These are phyloP conservation scores for Scomber scombrus DNA, from an alignment of 2,113 vertebrate species.

Conservation along the genomic window DNA sequence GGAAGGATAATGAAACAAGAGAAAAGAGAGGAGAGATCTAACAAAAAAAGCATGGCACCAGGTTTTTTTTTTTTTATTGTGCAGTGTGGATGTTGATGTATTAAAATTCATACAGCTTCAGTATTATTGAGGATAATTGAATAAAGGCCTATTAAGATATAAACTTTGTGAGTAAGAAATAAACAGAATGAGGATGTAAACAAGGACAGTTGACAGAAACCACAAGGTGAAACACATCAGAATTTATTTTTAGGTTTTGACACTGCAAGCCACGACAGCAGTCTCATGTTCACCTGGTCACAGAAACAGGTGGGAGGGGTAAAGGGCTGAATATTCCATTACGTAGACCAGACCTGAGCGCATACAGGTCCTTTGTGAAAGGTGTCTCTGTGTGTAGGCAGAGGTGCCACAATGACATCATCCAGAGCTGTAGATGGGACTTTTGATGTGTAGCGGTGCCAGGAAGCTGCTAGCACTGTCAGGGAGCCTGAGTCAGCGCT, in stretches of 20 bases:
- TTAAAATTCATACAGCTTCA: not conserved
- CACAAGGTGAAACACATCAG: conserved; percentile 33
- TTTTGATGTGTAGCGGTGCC: conserved; percentile 64
- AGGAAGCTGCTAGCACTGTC: conserved; percentile 62
- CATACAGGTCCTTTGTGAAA: conserved; percentile 70
- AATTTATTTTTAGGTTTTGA: conserved; percentile 74
- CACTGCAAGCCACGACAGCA: conserved; percentile 46
- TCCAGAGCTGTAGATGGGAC: conserved; percentile 58
- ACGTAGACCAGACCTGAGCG: conserved; percentile 29
- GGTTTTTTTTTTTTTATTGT: conserved; percentile 47
- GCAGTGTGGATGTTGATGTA: conserved; percentile 15
- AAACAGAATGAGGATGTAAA: conserved; percentile 51
- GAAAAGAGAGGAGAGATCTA: conserved; percentile 40
- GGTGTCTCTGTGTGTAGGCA: conserved; percentile 65
- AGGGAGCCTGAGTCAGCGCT: conserved; percentile 68
- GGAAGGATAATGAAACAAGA: conserved; percentile 72
- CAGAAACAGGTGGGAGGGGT: conserved; percentile 56
- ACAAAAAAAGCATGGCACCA: conserved; percentile 39
- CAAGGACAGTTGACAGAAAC: conserved; percentile 30
- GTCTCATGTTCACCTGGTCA: conserved; percentile 65
- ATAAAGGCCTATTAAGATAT: not conserved
- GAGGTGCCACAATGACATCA: conserved; percentile 76
- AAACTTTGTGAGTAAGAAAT: not conserved
- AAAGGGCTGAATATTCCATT: conserved; percentile 53
- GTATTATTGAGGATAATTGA: not conserved